Conservation (phyloP, 2,113 vertebrate genomes). For the Melanostigma gelatinosum region DNA sequence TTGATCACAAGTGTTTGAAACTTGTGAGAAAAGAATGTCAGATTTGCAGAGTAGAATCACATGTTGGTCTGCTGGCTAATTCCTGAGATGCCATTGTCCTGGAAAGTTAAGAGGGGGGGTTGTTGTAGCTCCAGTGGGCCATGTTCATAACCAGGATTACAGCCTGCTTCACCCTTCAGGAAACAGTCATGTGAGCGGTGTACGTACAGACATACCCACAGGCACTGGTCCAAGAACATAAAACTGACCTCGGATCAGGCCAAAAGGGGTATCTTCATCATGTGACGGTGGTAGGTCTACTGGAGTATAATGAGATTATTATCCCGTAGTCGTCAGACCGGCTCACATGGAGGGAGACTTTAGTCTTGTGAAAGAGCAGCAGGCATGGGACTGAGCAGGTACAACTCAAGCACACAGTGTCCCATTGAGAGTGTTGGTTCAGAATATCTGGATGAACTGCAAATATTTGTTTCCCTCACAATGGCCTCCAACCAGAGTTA, state of each 20-base stretch:
- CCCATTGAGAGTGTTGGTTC: not conserved
- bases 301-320: constrained; percentile 81
- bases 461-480: not conserved
- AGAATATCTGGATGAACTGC: not conserved
- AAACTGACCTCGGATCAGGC: constrained; percentile 23
- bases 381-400: constrained; percentile 25
- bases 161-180: constrained; percentile 48
- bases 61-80: constrained; percentile 80
- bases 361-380: constrained; percentile 34
- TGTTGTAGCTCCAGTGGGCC: constrained; percentile 63
- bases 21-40: constrained; percentile 63
- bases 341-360: constrained; percentile 45
- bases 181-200: constrained; percentile 73
- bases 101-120: constrained; percentile 51
- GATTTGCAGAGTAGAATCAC: constrained; percentile 75
- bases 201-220: constrained; percentile 17
- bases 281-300: constrained; percentile 65
- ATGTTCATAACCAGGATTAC: constrained; percentile 70
- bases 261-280: constrained; percentile 46
- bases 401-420: constrained; percentile 5
- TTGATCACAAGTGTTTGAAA: constrained; percentile 62
- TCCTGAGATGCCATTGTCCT: constrained; percentile 79
- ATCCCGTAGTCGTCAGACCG: constrained; percentile 59
- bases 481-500: not conserved
- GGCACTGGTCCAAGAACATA: constrained; percentile 12